phyloP scores from a whole-genome alignment of 2,888 invertebrate species.

The Noctua janthe region DNA sequence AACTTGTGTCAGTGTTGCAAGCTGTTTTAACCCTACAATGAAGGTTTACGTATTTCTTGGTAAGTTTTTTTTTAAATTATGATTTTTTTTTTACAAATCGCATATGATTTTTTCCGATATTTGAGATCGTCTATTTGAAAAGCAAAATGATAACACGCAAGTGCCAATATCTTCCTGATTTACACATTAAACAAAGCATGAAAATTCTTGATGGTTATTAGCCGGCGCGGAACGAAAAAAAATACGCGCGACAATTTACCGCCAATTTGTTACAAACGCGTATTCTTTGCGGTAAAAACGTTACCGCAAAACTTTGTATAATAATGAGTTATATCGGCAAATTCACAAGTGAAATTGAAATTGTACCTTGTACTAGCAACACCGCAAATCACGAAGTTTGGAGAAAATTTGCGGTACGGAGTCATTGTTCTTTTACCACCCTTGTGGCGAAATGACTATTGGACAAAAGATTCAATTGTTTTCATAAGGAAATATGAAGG shows the following conservation, averaged over 20 bases:
- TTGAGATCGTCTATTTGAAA: conserved; percentile 34
- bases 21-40: conserved; percentile 76
- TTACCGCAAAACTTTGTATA: conserved; percentile 52
- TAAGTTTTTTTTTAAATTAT: conserved; percentile 72
- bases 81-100: conserved; percentile 29
- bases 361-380: conserved; percentile 14
- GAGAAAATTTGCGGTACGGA: conserved; percentile 49
- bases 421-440: conserved; percentile 39
- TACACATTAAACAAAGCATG: conserved; percentile 64
- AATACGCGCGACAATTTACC: conserved; percentile 59
- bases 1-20: conserved; percentile 82
- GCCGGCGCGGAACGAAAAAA: conserved; percentile 34
- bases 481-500: conserved; percentile 56
- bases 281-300: conserved; percentile 38
- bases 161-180: conserved; percentile 52
- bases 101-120: conserved; percentile 24
- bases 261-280: conserved; percentile 47
- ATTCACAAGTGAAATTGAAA: conserved; percentile 51
- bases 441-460: conserved; percentile 25
- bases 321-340: conserved; percentile 39
- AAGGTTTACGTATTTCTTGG: conserved; percentile 84
- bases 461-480: conserved; percentile 50
- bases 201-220: conserved; percentile 57
- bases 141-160: conserved; percentile 60
- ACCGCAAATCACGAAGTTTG: conserved; percentile 52